A percentile compares a stretch with the other conserved stretches of the same genome.
Evolutionary conservation across 37 sponge, comb jelly and placozoan species (phyloP).

Genomic region (Amphimedon queenslandica): DNA sequence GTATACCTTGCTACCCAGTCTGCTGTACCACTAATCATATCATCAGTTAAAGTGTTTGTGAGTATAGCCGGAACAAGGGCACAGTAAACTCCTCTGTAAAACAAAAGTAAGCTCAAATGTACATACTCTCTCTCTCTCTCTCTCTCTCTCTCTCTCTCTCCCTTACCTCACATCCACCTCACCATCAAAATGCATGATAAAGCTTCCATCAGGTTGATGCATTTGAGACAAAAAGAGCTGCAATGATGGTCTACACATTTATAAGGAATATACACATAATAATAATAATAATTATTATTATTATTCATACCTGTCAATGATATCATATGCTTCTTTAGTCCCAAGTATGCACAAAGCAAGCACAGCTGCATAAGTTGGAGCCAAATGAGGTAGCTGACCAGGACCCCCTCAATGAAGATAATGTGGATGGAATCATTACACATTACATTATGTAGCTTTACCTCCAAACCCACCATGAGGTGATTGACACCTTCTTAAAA

Average conservation of each 20-base stretch:
- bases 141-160: not conserved
- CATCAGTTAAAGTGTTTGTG: constrained; percentile 57
- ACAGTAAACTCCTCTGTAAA: constrained; percentile 83
- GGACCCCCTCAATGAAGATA: constrained; percentile 68
- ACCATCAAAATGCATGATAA: constrained; percentile 93
- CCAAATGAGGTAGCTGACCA: constrained; percentile 92
- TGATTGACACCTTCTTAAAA: constrained; percentile 77
- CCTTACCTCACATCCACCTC: constrained; percentile 87
- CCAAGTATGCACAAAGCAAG: constrained; percentile 85
- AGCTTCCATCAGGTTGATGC: constrained; percentile 83
- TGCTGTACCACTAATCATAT: constrained; percentile 64
- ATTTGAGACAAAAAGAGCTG: constrained; percentile 58
- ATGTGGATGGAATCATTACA: not conserved
- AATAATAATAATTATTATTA: not conserved
- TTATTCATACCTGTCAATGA: constrained; percentile 48
- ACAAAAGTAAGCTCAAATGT: too few relatives aligned
- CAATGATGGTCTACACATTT: constrained; percentile 18
- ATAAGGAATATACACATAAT: not conserved
- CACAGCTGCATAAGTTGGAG: constrained; percentile 95
- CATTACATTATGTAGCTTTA: not conserved
- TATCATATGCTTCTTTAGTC: constrained; percentile 68
- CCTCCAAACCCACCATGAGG: constrained; percentile 88
- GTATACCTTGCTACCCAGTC: constrained; percentile 79
- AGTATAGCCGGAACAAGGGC: constrained; percentile 74
- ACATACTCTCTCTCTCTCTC: constrained; percentile 3